phyloP scores from a whole-genome alignment of 1,140 invertebrate species.

The Saxidomus purpurata region DNA sequence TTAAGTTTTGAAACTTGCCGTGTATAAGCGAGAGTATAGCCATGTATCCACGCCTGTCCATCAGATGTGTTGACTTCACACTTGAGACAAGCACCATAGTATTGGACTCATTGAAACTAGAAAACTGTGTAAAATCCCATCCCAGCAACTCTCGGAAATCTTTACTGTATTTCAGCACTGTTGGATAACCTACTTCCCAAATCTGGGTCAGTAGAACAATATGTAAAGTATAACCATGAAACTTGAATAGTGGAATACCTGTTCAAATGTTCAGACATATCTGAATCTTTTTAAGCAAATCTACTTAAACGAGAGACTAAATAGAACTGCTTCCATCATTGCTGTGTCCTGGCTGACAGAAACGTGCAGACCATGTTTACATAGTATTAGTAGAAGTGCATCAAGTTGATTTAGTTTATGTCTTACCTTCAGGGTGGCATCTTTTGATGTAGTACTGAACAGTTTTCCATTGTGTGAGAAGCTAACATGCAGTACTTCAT shows the following conservation, averaged over 20 bases:
- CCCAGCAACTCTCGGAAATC: conserved; percentile 94
- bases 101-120: conserved; percentile 94
- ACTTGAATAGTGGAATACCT: no score
- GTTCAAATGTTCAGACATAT: no score
- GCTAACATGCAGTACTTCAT: conserved; percentile 93
- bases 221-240: background rate
- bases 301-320: no score
- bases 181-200: conserved; percentile 92
- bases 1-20: no score
- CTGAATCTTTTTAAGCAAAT: no score
- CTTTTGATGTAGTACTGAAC: conserved; percentile 96
- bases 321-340: no score
- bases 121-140: conserved; percentile 96
- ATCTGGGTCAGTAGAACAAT: conserved; percentile 87
- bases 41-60: conserved; percentile 78
- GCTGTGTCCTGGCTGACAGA: no score
- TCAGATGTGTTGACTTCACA: conserved; percentile 73
- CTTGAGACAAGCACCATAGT: conserved; percentile 90
- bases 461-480: conserved; percentile 95
- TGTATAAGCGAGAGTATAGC: conserved; percentile 75
- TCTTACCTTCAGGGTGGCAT: conserved; percentile 89
- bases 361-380: no score
- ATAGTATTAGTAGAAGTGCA: no score
- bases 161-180: conserved; percentile 90
- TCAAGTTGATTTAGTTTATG: no score